Conservation (phyloP, 2,113 vertebrate genomes). For the Pelusios castaneus region DNA sequence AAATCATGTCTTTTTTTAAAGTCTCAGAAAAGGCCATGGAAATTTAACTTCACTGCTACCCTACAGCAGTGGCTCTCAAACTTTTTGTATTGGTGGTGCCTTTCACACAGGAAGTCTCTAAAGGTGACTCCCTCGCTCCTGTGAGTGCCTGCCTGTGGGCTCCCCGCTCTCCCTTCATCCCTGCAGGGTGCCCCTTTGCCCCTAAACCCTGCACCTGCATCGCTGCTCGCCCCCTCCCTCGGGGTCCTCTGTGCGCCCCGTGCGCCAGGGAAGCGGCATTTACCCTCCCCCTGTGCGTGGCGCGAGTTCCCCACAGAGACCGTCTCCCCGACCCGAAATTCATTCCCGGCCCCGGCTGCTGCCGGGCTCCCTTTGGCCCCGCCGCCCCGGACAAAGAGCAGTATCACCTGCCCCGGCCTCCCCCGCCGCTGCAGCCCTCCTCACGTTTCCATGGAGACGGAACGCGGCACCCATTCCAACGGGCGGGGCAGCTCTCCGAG, state of each 20-base stretch:
- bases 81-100: too few relatives aligned
- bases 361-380: too few relatives aligned
- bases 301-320: not conserved
- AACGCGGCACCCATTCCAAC: too few relatives aligned
- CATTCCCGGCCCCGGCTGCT: not conserved
- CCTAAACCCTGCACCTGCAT: too few relatives aligned
- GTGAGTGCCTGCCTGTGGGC: too few relatives aligned
- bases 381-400: not conserved
- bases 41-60: not conserved
- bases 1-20: not conserved
- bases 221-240: too few relatives aligned
- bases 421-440: fast-evolving
- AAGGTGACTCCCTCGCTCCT: too few relatives aligned
- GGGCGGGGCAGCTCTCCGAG: not conserved
- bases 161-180: too few relatives aligned
- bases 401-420: not conserved
- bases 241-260: too few relatives aligned
- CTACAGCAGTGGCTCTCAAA: not conserved
- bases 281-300: not conserved
- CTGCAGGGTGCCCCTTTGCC: too few relatives aligned
- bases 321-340: not conserved
- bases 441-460: not conserved
- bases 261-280: not conserved
- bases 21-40: not conserved
- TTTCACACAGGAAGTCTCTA: too few relatives aligned